Conservation (phyloP, 1,140 invertebrate species). For the Leptinotarsa defecta region DNA sequence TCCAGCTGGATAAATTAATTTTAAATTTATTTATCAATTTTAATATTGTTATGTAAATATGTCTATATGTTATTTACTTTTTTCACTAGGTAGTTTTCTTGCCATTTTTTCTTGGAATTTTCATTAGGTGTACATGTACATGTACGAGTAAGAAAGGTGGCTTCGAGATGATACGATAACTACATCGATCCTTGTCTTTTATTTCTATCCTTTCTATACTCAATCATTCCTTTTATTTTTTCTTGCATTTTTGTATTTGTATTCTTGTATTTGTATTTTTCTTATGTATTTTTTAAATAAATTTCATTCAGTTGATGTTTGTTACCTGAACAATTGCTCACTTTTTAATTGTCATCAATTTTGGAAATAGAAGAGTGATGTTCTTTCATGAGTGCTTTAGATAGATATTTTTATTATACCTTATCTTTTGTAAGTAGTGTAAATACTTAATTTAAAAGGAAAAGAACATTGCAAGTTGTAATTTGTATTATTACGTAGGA, state of each 20-base stretch:
- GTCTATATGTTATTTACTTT: slow-evolving; percentile 34
- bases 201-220: not conserved
- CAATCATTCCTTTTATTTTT: not conserved
- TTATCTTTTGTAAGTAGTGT: slow-evolving; percentile 36
- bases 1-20: not conserved
- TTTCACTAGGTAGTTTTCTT: slow-evolving; percentile 7
- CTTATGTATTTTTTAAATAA: not conserved
- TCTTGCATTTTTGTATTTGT: not conserved
- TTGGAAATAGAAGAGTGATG: slow-evolving; percentile 26
- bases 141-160: not conserved
- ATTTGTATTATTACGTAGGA: slow-evolving; percentile 17
- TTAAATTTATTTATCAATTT: slow-evolving; percentile 43
- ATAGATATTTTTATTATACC: slow-evolving; percentile 25
- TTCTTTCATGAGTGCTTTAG: slow-evolving; percentile 11
- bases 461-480: slow-evolving; percentile 17
- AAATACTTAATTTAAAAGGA: slow-evolving; percentile 29
- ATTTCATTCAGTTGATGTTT: slow-evolving; percentile 36
- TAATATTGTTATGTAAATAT: slow-evolving; percentile 37
- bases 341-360: slow-evolving; percentile 29
- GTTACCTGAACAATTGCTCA: slow-evolving; percentile 49
- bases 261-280: not conserved
- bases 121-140: not conserved
- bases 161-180: not conserved
- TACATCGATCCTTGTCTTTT: not conserved
- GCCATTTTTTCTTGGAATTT: slow-evolving; percentile 10